Evolutionary conservation across 2,888 invertebrate species (phyloP).

Genomic region (Amorpha juglandis): DNA sequence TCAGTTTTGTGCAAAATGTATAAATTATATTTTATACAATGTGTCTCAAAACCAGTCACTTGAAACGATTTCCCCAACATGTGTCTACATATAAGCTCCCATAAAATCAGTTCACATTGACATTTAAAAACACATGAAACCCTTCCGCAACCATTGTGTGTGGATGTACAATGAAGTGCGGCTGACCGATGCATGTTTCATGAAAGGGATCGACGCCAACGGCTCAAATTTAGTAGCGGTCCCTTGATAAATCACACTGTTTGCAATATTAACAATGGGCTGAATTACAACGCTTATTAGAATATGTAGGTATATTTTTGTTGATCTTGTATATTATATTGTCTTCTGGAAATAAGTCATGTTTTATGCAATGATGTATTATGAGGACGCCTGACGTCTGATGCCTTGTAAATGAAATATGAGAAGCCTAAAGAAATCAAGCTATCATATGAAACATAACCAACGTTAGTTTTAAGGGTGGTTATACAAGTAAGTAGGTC

Average conservation of each 20-base stretch:
- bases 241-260: conserved; percentile 43
- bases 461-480: no score
- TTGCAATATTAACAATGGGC: conserved; percentile 43
- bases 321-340: no score
- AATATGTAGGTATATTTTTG: not conserved
- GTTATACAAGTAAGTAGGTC: no score
- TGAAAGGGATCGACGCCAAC: conserved; percentile 38
- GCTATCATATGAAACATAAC: no score
- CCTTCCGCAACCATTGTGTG: not conserved
- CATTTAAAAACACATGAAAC: conserved; percentile 15
- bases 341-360: no score
- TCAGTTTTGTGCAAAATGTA: no score
- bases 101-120: conserved; percentile 7
- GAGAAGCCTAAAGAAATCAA: no score
- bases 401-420: no score
- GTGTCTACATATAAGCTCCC: not conserved
- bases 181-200: conserved; percentile 39
- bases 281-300: conserved; percentile 44
- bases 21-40: no score
- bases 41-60: not conserved
- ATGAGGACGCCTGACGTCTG: no score
- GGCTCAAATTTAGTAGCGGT: conserved; percentile 41
- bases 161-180: conserved; percentile 29
- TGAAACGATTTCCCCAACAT: no score
- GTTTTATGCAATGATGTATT: no score